Percentiles rank a stretch among this genome's conserved stretches.
Evolutionary conservation across 2,888 invertebrate genomes (phyloP).

Genomic region (Zeuzera pyrina): DNA sequence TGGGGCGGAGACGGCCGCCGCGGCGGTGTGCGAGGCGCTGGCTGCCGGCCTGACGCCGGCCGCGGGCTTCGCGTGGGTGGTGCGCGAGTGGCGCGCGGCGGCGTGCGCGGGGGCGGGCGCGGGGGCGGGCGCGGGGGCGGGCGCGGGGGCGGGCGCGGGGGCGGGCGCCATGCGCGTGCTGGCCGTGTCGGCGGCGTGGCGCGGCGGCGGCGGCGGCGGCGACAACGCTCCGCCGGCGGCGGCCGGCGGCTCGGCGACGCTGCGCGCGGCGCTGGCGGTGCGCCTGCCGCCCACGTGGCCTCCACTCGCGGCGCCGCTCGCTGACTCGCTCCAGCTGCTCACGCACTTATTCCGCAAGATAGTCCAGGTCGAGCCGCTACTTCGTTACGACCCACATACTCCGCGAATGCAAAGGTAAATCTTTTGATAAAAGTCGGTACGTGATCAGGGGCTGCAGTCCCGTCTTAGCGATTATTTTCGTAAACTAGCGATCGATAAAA

Average conservation of each 20-base stretch:
- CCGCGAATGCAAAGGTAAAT: too few relatives aligned
- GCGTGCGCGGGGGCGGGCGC: background rate
- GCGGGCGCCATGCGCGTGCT: background rate
- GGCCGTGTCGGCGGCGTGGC: constrained; percentile 1
- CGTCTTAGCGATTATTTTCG: too few relatives aligned
- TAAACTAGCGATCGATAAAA: too few relatives aligned
- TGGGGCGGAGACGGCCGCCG: constrained; percentile 73
- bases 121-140: constrained; percentile 12
- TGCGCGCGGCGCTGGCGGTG: constrained; percentile 1
- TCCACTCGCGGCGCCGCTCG: constrained; percentile 15
- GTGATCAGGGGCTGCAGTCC: too few relatives aligned
- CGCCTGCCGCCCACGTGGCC: constrained; percentile 18
- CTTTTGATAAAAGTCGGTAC: too few relatives aligned
- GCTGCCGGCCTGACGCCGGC: constrained; percentile 53
- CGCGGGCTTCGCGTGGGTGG: constrained; percentile 30
- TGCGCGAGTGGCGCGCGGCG: constrained; percentile 30
- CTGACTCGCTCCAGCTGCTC: constrained; percentile 21
- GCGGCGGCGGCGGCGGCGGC: constrained; percentile 14
- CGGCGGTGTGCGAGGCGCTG: constrained; percentile 77
- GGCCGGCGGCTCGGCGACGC: background rate
- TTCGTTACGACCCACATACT: too few relatives aligned
- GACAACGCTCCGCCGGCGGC: constrained; percentile 3
- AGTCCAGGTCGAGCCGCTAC: too few relatives aligned
- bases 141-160: constrained; percentile 32
- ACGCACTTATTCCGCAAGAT: too few relatives aligned